Percentiles rank a stretch among this genome's conserved stretches.
Conservation (phyloP, 2,797 vertebrate genomes). For the Xenops minutus region DNA sequence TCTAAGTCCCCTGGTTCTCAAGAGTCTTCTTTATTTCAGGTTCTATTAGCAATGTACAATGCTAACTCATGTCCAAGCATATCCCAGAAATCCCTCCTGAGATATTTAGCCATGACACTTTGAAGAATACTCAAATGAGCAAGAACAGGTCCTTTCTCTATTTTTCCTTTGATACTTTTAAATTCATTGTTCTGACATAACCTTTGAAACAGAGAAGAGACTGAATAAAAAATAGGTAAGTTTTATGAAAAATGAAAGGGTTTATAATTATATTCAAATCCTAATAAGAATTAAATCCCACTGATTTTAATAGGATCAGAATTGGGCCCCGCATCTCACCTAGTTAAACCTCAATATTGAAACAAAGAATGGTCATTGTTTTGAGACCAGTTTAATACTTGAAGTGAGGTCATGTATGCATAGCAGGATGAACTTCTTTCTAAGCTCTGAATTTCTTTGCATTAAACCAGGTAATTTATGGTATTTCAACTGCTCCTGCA, state of each 20-base stretch:
- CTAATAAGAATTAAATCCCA: conserved; percentile 38
- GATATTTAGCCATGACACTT: conserved; percentile 28
- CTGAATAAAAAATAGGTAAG: conserved; percentile 8
- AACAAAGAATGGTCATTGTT: conserved; percentile 45
- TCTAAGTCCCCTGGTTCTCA: not conserved
- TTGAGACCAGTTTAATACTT: conserved; percentile 39
- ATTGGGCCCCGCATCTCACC: not conserved
- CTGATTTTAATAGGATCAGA: conserved; percentile 38
- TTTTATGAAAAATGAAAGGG: conserved; percentile 41
- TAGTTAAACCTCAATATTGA: conserved; percentile 16
- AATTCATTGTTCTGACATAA: not conserved
- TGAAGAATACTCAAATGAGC: conserved; percentile 46
- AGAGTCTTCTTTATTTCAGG: conserved; percentile 21
- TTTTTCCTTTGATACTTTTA: conserved; percentile 24
- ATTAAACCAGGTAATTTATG: conserved; percentile 26
- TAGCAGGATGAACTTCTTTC: conserved; percentile 31
- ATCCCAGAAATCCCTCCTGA: conserved; percentile 30
- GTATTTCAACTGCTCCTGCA: conserved; percentile 10
- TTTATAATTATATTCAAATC: conserved; percentile 56
- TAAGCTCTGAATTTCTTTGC: conserved; percentile 32
- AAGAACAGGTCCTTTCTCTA: not conserved
- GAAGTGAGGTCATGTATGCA: conserved; percentile 31
- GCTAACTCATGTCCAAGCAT: not conserved
- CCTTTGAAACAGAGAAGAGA: conserved; percentile 4
- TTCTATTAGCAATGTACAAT: conserved; percentile 8